Base-by-base conservation (phyloP, 2,113 vertebrate genomes). In the Seriola aureovittata region DNA sequence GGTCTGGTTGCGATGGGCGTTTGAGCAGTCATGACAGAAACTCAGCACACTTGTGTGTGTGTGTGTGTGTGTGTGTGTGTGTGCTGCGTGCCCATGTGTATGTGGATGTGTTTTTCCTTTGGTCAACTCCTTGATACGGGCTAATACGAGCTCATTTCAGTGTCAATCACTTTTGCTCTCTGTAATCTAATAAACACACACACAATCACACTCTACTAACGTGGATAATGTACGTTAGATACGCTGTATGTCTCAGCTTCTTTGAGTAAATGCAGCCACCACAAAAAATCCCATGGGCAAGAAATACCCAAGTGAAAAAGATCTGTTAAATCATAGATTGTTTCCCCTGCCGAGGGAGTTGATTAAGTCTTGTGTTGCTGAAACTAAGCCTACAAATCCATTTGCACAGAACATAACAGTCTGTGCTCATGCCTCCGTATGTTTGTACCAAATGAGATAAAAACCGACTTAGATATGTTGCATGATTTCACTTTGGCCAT, bases 351-450 rank as follows among this genome's bases (percentile, higher is more conserved):
- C 62, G 66, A 80, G 86, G 84, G 83, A 92, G 71, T 71, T 88
- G 79, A 85, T 90, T 90, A 89, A 82, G 68, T 85, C 82, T 81
- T 89, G 66, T 73, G 71, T 68, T 75, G 82, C 81, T 89, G 81
- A 85, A 83, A 79, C 77, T 89, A 89, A 88, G 88, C 83, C 66
- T 81, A 71, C 84, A 88, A 85, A 88, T 88, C 86, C 73, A 84
- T 90, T 93, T 91, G 80, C 57, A 68, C 62, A 63, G 72, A 86
- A 80, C 36, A 78, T 65, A 82, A 80, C 40, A 52, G 83, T 62
- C 58, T 85, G 52, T 2, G 29, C 11, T 63, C 60, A 55, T 85
- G 58, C 65, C 66, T 68, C 63, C 21, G 8, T 66, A 75, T 65
- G 68, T 79, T 87, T 66, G 52, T 64, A 80, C 23, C 65, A 57